These are phyloP conservation scores for Trachelus iudaicus DNA, from an alignment of 2,888 invertebrate genomes.

Conservation along the genomic window DNA sequence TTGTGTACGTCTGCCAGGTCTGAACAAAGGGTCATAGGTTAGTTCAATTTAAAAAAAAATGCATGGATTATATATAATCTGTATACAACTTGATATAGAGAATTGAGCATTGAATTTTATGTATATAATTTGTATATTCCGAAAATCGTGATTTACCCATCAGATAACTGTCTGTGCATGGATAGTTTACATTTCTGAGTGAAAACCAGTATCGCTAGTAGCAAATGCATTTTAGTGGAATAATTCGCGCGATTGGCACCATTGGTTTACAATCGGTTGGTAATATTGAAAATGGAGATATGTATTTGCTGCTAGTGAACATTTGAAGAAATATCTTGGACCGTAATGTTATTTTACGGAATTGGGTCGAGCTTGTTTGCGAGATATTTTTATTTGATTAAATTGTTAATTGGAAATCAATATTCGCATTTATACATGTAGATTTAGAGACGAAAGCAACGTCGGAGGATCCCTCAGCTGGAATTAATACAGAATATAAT, in stretches of 20 bases:
- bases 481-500: conserved; percentile 25
- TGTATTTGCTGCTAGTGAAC: neutral
- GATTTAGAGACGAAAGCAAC: conserved; percentile 1
- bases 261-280: neutral
- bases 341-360: neutral
- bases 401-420: conserved; percentile 1
- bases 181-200: neutral
- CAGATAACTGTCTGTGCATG: neutral
- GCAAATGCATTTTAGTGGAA: neutral
- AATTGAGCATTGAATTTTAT: neutral
- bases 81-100: neutral
- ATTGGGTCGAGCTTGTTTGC: neutral
- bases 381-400: neutral
- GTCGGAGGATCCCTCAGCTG: conserved; percentile 17
- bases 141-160: neutral
- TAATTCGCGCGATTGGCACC: neutral
- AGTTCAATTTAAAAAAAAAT: too few species aligned
- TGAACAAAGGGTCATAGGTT: too few species aligned
- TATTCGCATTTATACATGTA: neutral
- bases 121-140: neutral
- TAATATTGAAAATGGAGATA: neutral
- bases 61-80: too few species aligned
- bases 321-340: neutral
- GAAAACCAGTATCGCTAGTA: neutral
- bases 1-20: too few species aligned